Conservation (phyloP, 2,888 invertebrate genomes). For the Geophilus truncorum region DNA sequence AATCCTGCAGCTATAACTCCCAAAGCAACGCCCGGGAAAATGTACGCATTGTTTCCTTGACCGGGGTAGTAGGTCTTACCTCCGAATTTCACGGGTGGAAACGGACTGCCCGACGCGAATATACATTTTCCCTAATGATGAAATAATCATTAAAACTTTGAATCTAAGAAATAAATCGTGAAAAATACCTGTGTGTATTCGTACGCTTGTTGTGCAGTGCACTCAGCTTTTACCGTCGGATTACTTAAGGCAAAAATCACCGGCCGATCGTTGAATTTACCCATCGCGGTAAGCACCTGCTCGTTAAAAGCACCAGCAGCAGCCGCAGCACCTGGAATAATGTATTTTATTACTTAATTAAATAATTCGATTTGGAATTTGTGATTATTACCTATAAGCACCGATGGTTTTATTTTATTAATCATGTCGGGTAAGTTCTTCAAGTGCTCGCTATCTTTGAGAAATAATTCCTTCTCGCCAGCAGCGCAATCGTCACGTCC, state of each 20-base stretch:
- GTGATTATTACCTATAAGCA: slow-evolving; percentile 82
- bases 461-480: slow-evolving; percentile 77
- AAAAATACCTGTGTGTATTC: slow-evolving; percentile 65
- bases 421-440: slow-evolving; percentile 77
- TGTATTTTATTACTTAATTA: too few species aligned
- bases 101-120: slow-evolving; percentile 95
- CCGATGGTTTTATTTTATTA: slow-evolving; percentile 71
- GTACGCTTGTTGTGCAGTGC: slow-evolving; percentile 98
- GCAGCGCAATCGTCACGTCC: slow-evolving; percentile 46
- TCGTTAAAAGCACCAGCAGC: slow-evolving; percentile 88
- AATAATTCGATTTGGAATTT: too few species aligned
- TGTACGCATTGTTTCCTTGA: slow-evolving; percentile 97
- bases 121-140: slow-evolving; percentile 76
- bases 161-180: too few species aligned
- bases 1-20: slow-evolving; percentile 89
- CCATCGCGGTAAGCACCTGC: slow-evolving; percentile 82
- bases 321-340: slow-evolving; percentile 93
- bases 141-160: background rate
- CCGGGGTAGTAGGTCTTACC: slow-evolving; percentile 83
- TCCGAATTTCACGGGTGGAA: slow-evolving; percentile 72
- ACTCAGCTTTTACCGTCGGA: slow-evolving; percentile 97
- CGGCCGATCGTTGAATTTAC: slow-evolving; percentile 70
- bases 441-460: slow-evolving; percentile 69
- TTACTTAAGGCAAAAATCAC: slow-evolving; percentile 97
- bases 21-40: slow-evolving; percentile 90